phyloP scores from a whole-genome alignment of 2,113 vertebrate genomes.

The Nanger granti region DNA sequence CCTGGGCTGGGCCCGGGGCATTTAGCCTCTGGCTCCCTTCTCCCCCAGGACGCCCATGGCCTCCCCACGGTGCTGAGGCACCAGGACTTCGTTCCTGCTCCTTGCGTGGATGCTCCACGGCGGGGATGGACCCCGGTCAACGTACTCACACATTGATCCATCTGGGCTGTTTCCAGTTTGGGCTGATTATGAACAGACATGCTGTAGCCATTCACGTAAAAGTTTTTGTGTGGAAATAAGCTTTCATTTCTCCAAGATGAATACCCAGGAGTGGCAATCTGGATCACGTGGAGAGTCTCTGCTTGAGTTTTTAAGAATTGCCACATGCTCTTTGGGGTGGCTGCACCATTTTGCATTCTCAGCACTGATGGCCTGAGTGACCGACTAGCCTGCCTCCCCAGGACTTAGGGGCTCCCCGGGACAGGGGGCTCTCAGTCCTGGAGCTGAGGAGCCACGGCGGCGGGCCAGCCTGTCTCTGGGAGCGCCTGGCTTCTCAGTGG shows the following conservation, averaged over 20 bases:
- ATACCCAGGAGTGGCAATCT: background rate
- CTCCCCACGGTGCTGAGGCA: background rate
- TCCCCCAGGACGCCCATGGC: rapidly evolving
- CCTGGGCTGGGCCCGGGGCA: background rate
- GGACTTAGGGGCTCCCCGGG: background rate
- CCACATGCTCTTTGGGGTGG: background rate
- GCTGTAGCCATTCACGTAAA: rapidly evolving
- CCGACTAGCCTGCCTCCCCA: background rate
- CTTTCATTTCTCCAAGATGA: background rate
- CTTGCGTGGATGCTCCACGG: background rate
- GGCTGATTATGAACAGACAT: background rate
- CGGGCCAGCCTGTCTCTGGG: background rate
- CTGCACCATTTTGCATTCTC: rapidly evolving
- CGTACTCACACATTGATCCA: rapidly evolving
- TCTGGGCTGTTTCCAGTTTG: background rate
- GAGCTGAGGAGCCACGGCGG: background rate
- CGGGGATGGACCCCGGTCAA: rapidly evolving
- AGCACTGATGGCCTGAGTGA: background rate
- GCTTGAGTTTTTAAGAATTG: background rate
- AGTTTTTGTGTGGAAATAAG: background rate
- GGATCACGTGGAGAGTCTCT: background rate
- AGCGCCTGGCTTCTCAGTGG: background rate
- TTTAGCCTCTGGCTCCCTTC: background rate
- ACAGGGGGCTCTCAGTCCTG: background rate
- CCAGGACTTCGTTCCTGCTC: background rate